Percentiles rank a stretch among this genome's conserved stretches.
These are phyloP conservation scores for Euzophera pinguis DNA, from an alignment of 2,888 invertebrate genomes.

Conservation along the genomic window DNA sequence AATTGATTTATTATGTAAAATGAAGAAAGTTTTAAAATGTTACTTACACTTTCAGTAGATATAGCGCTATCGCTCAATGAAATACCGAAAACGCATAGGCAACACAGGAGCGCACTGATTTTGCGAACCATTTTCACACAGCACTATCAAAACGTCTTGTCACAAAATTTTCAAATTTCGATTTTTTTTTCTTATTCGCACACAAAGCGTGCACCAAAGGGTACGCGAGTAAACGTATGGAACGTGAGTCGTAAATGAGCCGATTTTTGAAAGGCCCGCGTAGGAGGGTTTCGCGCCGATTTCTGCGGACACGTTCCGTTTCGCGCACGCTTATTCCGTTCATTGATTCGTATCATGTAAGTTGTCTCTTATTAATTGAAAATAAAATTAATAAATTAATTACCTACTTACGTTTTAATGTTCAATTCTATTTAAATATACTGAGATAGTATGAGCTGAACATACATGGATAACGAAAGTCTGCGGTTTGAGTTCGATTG, in stretches of 20 bases:
- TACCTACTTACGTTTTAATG: no score
- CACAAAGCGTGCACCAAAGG: slow-evolving; percentile 57
- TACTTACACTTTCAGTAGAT: slow-evolving; percentile 66
- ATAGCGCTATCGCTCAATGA: slow-evolving; percentile 68
- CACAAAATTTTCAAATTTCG: slow-evolving; percentile 21
- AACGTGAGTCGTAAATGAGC: slow-evolving; percentile 55
- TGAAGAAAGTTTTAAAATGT: neutral
- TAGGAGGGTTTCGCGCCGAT: slow-evolving; percentile 75
- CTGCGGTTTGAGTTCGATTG: no score
- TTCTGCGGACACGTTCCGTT: slow-evolving; percentile 57
- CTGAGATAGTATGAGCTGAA: no score
- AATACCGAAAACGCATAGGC: slow-evolving; percentile 64
- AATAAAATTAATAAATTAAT: no score
- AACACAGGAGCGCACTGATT: slow-evolving; percentile 67
- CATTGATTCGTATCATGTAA: neutral
- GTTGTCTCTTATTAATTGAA: no score
- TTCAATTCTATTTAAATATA: no score
- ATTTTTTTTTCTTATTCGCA: slow-evolving; percentile 29
- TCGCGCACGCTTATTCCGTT: slow-evolving; percentile 27
- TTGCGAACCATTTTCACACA: slow-evolving; percentile 62
- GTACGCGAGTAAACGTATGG: slow-evolving; percentile 60
- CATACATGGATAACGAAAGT: no score
- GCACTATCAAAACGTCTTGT: slow-evolving; percentile 16
- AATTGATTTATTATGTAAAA: no score
- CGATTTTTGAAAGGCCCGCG: slow-evolving; percentile 78